Evolutionary conservation across 2,797 vertebrate species (phyloP), one percentile per base, ranked within the genome.

Genomic region (Acipenser transmontanus): DNA sequence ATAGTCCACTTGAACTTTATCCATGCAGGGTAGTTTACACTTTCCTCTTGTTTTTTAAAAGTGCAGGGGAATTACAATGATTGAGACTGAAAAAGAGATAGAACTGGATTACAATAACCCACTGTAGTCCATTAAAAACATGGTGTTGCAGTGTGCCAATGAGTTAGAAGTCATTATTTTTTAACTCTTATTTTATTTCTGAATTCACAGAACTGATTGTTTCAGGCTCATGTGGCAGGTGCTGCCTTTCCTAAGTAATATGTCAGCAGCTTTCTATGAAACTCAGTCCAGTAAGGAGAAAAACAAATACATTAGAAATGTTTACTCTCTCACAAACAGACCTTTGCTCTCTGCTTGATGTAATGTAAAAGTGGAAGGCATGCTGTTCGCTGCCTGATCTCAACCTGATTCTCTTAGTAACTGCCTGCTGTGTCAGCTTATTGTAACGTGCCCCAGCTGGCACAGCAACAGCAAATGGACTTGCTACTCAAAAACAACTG

Each of bases 381-480:
- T 59, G 61, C n/a, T 10, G 61, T 20, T 54, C 10, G 1, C 7
- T 17, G n/a, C 47, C 59, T 66, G 68, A 65, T 61, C 14, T 56
- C 47, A 1, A 49, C 11, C 50, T 56, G 13, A 14, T 49, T 54
- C 8, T 12, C 8, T 52, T 54, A 10, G 54, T 13, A 52, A 11
- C 64, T 50, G 7, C 68, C 68, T 57, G 20, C 63, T 47, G 56
- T 20, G 12, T 17, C 57, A 64, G n/a, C 67, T 59, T 47, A 47
- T 64, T 60, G 59, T 17, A 67, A n/a, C 66, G 13, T 2, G 11
- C 8, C n/a, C 49, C 47, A 12, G 20, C 14, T 60, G n/a, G 17
- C 7, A 8, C 50, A 50, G 13, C 56, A 20, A 50, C 34, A 14
- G 12, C 59, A 34, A 17, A 57, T 56, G 48, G 12, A 62, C 20